Base-by-base conservation (phyloP, 2,888 invertebrate species). In the Tortrix viridana region DNA sequence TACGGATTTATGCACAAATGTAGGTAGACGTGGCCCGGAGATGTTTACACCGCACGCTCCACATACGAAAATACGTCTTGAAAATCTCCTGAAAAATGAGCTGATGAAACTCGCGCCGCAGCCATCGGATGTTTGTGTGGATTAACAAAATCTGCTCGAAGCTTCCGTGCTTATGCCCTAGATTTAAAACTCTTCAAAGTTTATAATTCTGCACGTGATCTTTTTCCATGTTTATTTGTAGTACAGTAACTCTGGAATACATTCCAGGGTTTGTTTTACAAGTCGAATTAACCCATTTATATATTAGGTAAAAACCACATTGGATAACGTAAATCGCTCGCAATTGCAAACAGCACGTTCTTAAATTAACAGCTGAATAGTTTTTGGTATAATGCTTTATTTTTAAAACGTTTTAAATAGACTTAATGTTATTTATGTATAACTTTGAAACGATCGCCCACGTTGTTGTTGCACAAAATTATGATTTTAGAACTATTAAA, bases 1-100 rank as follows among this genome's bases (percentile, higher is more conserved):
- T 57, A 62, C 56, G 47, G 57, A 62, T 62, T 56, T 62, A 62
- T 57, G 57, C 38, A 56, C 61, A 56, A 62, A 62, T 56, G 56
- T 62, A 61, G 55, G 56, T 62, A 61, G 55, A 55, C 16, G 54
- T 41, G 2, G 20, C 20, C 47, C 4, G 32, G 14, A 18, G 37
- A 49, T 58, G 63, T 63, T 63, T 63, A 63, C 22, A 55, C 16
- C 37, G 53, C 41, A 23, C 57, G 62, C 43, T 22, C 63, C 58
- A 63, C 57, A 53, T 58, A 58, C 63, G 38, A 32, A 63, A 63
- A 63, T 63, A 63, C 54, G 26, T 53, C 43, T 47, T 26, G 63
- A 48, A 58, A 58, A 23, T 22, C 56, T 37, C 5, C 43, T 58
- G 58, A 63, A 63, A 63, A 63, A 63, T 58, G 52, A 57, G 58